Conservation (phyloP, 2,888 invertebrate species). For the Agriopis aurantiaria region DNA sequence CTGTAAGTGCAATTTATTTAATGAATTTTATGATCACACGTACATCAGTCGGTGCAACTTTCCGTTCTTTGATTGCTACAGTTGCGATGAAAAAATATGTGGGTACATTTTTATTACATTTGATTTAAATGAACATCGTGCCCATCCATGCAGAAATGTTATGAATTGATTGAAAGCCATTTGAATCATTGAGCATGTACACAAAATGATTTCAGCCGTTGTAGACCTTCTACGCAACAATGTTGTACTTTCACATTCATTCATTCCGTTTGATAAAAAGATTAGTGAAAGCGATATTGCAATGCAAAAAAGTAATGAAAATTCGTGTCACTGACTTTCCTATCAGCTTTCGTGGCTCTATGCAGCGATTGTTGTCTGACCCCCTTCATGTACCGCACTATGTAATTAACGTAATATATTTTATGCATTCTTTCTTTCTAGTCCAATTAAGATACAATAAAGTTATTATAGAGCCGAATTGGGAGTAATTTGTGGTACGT, state of each 20-base stretch:
- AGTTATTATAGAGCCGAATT: conserved; percentile 48
- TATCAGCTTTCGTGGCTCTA: conserved; percentile 68
- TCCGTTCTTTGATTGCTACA: conserved; percentile 59
- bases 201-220: conserved; percentile 59
- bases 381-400: conserved; percentile 54
- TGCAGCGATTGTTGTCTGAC: conserved; percentile 67
- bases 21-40: conserved; percentile 55
- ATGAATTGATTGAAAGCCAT: conserved; percentile 63
- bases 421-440: conserved; percentile 40
- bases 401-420: conserved; percentile 48
- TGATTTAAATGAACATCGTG: conserved; percentile 59
- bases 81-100: conserved; percentile 41
- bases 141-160: conserved; percentile 61
- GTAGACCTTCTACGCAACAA: conserved; percentile 62
- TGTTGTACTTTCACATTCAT: conserved; percentile 81
- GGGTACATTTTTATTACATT: conserved; percentile 47
- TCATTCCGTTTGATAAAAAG: conserved; percentile 78
- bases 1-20: conserved; percentile 61
- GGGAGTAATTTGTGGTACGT: conserved; percentile 53
- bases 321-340: conserved; percentile 83
- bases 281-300: conserved; percentile 83
- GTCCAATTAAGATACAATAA: conserved; percentile 45
- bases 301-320: conserved; percentile 82
- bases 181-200: conserved; percentile 67
- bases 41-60: conserved; percentile 43